Evolutionary conservation across 2,888 invertebrate genomes (phyloP).

Genomic region (Linyphia triangularis): DNA sequence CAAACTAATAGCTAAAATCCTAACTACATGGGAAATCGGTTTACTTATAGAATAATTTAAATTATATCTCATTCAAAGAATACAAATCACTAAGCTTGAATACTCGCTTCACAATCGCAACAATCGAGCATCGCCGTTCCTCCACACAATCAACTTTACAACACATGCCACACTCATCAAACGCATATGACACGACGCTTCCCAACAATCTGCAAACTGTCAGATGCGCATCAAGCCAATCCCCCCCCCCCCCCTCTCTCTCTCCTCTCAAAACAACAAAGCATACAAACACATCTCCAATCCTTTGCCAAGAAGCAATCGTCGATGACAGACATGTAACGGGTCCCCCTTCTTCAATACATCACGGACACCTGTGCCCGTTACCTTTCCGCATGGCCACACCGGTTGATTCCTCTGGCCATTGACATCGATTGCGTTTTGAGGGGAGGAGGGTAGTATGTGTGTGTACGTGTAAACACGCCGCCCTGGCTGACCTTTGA

Average conservation of each 20-base stretch:
- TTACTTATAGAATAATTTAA: too few species aligned
- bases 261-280: too few species aligned
- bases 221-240: background rate
- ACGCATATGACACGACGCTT: constrained; percentile 1
- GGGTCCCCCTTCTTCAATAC: constrained; percentile 5
- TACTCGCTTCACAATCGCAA: background rate
- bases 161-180: constrained; percentile 14
- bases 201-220: constrained; percentile 2
- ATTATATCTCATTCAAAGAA: too few species aligned
- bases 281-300: background rate
- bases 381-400: constrained; percentile 17
- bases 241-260: too few species aligned
- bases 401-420: constrained; percentile 50
- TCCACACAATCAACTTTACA: background rate
- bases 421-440: constrained; percentile 55
- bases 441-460: background rate
- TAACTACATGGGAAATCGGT: too few species aligned
- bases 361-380: constrained; percentile 50
- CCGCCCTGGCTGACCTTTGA: constrained; percentile 11
- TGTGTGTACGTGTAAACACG: constrained; percentile 42
- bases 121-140: constrained; percentile 4
- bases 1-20: too few species aligned
- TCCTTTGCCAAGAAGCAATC: background rate
- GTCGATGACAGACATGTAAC: background rate
- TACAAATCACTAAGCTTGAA: too few species aligned